Base-by-base conservation (phyloP, 2,113 vertebrate species). In the Entomyzon cyanotis region DNA sequence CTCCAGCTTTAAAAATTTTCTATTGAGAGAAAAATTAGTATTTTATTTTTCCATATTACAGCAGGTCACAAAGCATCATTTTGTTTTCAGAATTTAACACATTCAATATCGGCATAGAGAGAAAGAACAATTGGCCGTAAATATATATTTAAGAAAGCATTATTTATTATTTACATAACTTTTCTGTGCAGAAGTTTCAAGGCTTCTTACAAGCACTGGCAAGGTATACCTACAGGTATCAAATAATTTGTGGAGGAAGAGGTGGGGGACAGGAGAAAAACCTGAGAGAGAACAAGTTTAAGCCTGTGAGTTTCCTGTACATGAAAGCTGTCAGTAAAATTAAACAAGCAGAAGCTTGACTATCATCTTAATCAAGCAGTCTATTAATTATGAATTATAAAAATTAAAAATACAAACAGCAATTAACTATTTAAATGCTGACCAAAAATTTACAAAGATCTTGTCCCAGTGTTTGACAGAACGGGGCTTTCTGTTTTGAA, bases 1-100 rank as follows among this genome's bases (percentile, higher is more conserved):
- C 99, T 55, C 99, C 99, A 71, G 98, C 98, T 60, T 91, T 97
- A 87, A 99, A 98, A 71, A 99, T 99, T 99, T 99, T 99, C 99
- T 99, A 93, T 83, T 80, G 71, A 87, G 52, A 96, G 33, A 96
- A 88, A 65, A 83, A 39, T 27, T 22, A 74, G 10, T 28, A 42
- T 62, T 65, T 84, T 24, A 78, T 42, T 63, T 89, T 9, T 76
- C 28, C 21, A 73, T 33, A 50, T 37, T 33, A 88, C 2, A 71
- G 37, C 46, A 91, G 9, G 17, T 69, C 65, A 87, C 41, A 84
- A 91, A 75, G 31, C 24, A 79, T 44, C 4, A 35, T 39, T 93
- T 76, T 28, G 7, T 30, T 63, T 65, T 59, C 37, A 53, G 33
- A 87, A 71, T 53, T 91, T 65, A 91, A 76, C 35, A 47, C 1